A percentile compares a stretch with the other conserved stretches of the same genome.
Conservation (phyloP, 2,888 invertebrate genomes). For the Shargacucullia verbasci region DNA sequence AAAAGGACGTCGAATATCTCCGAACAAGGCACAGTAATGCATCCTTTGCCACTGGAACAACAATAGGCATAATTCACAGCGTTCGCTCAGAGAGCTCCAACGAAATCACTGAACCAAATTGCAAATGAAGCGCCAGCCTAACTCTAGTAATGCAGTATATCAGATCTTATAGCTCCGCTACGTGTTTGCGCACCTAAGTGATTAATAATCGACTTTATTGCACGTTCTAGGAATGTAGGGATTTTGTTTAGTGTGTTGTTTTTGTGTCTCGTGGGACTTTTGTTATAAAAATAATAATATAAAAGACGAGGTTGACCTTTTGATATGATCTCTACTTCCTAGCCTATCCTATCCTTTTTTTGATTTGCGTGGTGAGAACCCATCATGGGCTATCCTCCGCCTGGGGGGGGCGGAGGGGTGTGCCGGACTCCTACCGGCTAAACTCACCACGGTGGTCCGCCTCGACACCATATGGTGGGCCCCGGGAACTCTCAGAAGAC, state of each 20-base stretch:
- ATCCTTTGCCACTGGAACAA: slow-evolving; percentile 68
- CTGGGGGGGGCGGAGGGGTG: too few relatives aligned
- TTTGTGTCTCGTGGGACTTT: not conserved
- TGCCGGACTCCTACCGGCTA: too few relatives aligned
- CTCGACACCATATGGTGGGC: too few relatives aligned
- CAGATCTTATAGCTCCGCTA: slow-evolving; percentile 60
- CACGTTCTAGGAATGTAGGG: slow-evolving; percentile 26
- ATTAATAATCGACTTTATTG: slow-evolving; percentile 56
- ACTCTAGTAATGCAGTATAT: slow-evolving; percentile 58
- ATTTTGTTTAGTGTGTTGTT: slow-evolving; percentile 21
- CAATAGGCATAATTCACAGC: slow-evolving; percentile 78
- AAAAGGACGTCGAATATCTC: slow-evolving; percentile 58
- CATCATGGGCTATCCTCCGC: too few relatives aligned
- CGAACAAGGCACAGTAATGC: slow-evolving; percentile 64
- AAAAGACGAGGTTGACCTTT: too few relatives aligned
- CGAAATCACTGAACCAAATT: slow-evolving; percentile 82
- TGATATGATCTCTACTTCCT: too few relatives aligned
- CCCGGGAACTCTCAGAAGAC: too few relatives aligned
- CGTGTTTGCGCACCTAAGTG: slow-evolving; percentile 56
- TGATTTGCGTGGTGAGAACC: too few relatives aligned
- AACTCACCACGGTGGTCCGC: too few relatives aligned
- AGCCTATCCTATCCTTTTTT: too few relatives aligned
- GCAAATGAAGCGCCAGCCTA: slow-evolving; percentile 74
- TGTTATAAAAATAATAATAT: slow-evolving; percentile 4
- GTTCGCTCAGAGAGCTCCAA: slow-evolving; percentile 69